Percentiles rank a stretch among this genome's conserved stretches.
Evolutionary conservation across 2,888 invertebrate genomes (phyloP).

Genomic region (Gymnosoma rotundatum): DNA sequence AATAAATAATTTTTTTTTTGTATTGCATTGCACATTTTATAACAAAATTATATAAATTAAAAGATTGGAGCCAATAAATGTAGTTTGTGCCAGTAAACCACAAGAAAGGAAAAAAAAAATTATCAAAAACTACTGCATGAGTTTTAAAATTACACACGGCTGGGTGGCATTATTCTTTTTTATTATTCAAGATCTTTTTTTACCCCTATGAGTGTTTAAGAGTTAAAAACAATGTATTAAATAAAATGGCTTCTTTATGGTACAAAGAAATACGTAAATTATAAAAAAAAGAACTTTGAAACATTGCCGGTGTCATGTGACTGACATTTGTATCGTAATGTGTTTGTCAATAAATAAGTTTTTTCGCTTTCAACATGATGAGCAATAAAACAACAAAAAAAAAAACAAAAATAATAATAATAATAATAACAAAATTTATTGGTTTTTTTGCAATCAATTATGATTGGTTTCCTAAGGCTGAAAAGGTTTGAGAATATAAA

Average conservation of each 20-base stretch:
- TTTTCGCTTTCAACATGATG: not conserved
- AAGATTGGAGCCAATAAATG: too few species aligned
- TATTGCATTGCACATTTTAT: too few species aligned
- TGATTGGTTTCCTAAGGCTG: slow-evolving; percentile 34
- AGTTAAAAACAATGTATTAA: slow-evolving; percentile 38
- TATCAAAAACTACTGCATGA: too few species aligned
- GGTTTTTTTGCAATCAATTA: slow-evolving; percentile 55
- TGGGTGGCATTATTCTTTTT: too few species aligned
- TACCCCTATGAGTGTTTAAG: not conserved
- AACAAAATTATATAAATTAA: too few species aligned
- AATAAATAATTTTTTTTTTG: too few species aligned
- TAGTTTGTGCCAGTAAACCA: too few species aligned
- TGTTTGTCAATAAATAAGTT: slow-evolving; percentile 15
- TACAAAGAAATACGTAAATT: slow-evolving; percentile 39
- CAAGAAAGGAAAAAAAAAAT: too few species aligned
- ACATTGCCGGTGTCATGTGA: slow-evolving; percentile 68
- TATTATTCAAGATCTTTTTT: not conserved
- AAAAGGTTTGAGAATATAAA: slow-evolving; percentile 1
- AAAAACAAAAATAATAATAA: too few species aligned
- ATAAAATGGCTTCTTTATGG: slow-evolving; percentile 45
- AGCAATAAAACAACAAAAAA: slow-evolving; percentile 20
- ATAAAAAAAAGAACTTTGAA: slow-evolving; percentile 54
- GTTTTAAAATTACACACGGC: too few species aligned
- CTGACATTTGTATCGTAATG: slow-evolving; percentile 64
- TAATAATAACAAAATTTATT: slow-evolving; percentile 54